Percentiles rank a stretch among this genome's conserved stretches.
phyloP scores from a whole-genome alignment of 2,113 vertebrate genomes.

The Bubo bubo region DNA sequence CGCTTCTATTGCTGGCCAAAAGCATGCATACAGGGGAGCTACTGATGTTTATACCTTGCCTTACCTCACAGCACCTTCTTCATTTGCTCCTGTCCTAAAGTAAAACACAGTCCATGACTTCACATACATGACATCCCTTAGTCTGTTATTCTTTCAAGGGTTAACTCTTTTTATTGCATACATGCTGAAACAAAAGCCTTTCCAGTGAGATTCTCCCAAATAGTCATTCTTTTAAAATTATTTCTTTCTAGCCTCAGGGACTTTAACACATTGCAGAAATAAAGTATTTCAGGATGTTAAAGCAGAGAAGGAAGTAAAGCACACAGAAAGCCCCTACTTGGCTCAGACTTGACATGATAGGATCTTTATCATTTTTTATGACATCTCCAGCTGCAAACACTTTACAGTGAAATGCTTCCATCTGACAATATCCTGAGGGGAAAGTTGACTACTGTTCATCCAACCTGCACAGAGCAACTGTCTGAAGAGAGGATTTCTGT shows the following conservation, averaged over 20 bases:
- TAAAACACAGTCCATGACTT: background rate
- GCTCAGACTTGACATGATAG: slow-evolving; percentile 9
- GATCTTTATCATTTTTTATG: slow-evolving; percentile 42
- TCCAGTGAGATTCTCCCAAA: background rate
- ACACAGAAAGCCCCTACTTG: slow-evolving; percentile 11
- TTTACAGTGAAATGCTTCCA: slow-evolving; percentile 52
- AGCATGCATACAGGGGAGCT: background rate
- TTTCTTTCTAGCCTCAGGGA: background rate
- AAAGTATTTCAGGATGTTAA: background rate
- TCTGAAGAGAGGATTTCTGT: slow-evolving; percentile 23
- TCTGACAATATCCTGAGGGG: slow-evolving; percentile 20
- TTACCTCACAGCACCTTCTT: background rate
- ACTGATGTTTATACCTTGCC: background rate
- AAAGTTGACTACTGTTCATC: slow-evolving; percentile 34
- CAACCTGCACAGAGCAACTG: background rate
- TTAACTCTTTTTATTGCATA: slow-evolving; percentile 14
- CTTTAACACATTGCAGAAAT: background rate
- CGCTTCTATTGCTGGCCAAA: background rate
- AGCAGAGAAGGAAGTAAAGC: background rate
- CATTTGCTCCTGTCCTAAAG: background rate
- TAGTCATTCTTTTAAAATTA: background rate
- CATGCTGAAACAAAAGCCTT: background rate
- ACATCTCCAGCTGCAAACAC: slow-evolving; percentile 58
- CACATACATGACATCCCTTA: background rate
- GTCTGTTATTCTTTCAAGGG: background rate